Evolutionary conservation across 2,797 vertebrate species (phyloP).

Genomic region (Simalia tracyae): DNA sequence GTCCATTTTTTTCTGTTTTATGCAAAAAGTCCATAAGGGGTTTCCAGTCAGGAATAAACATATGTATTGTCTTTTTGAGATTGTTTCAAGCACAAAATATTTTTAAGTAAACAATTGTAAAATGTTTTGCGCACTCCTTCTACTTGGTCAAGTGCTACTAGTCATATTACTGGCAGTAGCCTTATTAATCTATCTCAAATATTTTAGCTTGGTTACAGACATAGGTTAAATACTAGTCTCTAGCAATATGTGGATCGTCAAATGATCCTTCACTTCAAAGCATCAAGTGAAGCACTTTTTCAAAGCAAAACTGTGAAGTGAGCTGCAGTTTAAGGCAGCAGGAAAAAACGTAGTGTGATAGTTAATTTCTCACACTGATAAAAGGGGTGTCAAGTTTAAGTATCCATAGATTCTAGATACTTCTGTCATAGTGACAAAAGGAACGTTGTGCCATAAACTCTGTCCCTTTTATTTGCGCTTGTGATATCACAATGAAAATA

Average conservation of each 20-base stretch:
- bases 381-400: too few relatives aligned
- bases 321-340: too few relatives aligned
- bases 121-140: neutral
- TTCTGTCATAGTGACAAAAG: too few relatives aligned
- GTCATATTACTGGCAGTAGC: neutral
- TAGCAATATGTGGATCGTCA: neutral
- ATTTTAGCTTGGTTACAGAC: neutral
- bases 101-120: neutral
- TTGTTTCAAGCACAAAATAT: neutral
- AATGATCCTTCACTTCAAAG: neutral
- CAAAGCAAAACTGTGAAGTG: too few relatives aligned
- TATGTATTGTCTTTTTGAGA: neutral
- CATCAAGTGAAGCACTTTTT: neutral
- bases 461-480: too few relatives aligned
- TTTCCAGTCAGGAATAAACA: neutral
- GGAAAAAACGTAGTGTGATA: too few relatives aligned
- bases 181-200: neutral
- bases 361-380: too few relatives aligned
- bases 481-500: too few relatives aligned
- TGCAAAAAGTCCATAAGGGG: neutral
- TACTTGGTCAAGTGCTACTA: neutral
- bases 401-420: too few relatives aligned
- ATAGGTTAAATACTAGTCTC: neutral
- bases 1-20: neutral
- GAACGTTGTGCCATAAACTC: too few relatives aligned